Evolutionary conservation across 2,113 vertebrate species (phyloP).

Genomic region (Rhodinocichla rosea): DNA sequence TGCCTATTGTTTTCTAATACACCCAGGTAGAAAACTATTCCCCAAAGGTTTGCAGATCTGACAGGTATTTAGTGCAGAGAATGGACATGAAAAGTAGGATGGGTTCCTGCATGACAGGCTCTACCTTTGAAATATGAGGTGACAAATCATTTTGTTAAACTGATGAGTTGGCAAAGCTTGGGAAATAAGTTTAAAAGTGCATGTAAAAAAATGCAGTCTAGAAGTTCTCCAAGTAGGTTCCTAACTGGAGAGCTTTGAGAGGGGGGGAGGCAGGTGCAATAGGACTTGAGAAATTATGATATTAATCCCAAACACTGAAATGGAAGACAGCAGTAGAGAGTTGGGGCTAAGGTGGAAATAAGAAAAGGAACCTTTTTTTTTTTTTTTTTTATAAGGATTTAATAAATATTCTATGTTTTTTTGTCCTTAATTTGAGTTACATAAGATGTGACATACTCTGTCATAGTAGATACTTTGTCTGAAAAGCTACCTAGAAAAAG

Average conservation of each 20-base stretch:
- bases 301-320: neutral
- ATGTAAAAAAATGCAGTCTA: neutral
- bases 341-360: neutral
- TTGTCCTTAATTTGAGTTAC: neutral
- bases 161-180: neutral
- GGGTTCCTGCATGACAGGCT: neutral
- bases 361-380: neutral
- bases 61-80: neutral
- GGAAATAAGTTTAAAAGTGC: neutral
- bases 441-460: neutral
- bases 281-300: neutral
- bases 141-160: neutral
- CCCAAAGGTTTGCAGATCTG: neutral
- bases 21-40: neutral
- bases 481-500: neutral
- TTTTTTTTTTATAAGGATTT: neutral
- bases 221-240: neutral
- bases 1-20: neutral
- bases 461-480: neutral
- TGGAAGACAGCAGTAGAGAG: neutral
- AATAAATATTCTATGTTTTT: neutral
- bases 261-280: neutral
- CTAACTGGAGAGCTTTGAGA: neutral
- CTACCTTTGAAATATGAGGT: neutral
- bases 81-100: neutral